A percentile compares a stretch with the other conserved stretches of the same genome.
phyloP scores from a whole-genome alignment of 2,888 invertebrate species.

The Napeogenes sylphis region DNA sequence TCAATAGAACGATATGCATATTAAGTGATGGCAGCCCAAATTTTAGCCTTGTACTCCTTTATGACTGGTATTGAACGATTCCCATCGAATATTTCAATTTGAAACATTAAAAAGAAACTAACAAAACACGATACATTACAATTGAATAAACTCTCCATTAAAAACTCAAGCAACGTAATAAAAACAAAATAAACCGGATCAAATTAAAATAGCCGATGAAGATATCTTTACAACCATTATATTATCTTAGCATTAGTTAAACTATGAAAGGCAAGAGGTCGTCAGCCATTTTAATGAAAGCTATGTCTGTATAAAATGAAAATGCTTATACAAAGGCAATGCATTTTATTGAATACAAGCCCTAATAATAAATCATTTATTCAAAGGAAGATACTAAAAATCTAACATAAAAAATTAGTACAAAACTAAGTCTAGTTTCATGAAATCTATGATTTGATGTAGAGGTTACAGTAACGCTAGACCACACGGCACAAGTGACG shows the following conservation, averaged over 20 bases:
- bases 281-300: constrained; percentile 45
- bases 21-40: constrained; percentile 70
- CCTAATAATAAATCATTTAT: background rate
- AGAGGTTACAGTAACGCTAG: background rate
- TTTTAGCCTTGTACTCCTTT: constrained; percentile 43
- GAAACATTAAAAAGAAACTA: no score
- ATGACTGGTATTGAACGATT: constrained; percentile 11
- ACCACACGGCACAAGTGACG: constrained; percentile 27
- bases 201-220: constrained; percentile 10
- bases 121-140: no score
- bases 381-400: background rate
- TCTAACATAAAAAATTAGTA: background rate
- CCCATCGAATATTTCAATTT: constrained; percentile 12
- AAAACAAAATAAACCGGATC: constrained; percentile 13
- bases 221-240: constrained; percentile 38
- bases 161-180: background rate
- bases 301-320: constrained; percentile 33
- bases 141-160: no score
- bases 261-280: constrained; percentile 61
- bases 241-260: constrained; percentile 57
- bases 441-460: background rate
- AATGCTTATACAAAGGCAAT: constrained; percentile 16
- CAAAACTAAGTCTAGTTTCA: background rate
- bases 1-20: constrained; percentile 77
- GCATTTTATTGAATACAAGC: no score